A percentile compares a stretch with the other conserved stretches of the same genome.
phyloP scores from a whole-genome alignment of 2,113 vertebrate species.

The Lepidothrix coronata region DNA sequence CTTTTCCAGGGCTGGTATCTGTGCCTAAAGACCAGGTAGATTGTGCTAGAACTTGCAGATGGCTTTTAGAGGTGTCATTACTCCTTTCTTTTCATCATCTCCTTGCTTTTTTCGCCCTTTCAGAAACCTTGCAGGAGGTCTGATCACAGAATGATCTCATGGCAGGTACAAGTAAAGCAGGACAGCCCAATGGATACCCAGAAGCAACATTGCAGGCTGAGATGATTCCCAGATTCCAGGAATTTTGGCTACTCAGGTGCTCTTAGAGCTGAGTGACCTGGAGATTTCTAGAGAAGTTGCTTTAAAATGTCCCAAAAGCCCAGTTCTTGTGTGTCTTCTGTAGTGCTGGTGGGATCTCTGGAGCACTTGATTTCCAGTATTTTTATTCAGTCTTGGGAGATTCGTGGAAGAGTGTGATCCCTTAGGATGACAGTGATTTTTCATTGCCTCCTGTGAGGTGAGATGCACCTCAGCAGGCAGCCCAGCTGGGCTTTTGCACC shows the following conservation, averaged over 20 bases:
- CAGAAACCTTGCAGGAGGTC: background rate
- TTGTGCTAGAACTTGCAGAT: background rate
- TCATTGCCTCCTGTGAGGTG: background rate
- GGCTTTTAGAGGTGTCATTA: background rate
- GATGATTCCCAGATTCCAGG: background rate
- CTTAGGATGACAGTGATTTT: background rate
- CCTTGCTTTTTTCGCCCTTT: background rate
- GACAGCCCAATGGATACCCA: background rate
- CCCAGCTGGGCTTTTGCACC: background rate
- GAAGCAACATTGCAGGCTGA: background rate
- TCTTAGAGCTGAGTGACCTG: background rate
- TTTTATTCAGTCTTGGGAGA: background rate
- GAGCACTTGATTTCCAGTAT: background rate
- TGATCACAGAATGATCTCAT: background rate
- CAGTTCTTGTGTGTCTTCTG: background rate
- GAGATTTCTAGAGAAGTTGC: background rate
- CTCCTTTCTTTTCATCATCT: background rate
- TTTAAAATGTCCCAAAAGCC: background rate
- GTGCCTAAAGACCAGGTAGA: background rate
- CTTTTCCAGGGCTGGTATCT: background rate
- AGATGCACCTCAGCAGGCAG: background rate
- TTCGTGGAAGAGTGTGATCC: background rate
- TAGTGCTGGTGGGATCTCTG: background rate
- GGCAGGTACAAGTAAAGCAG: background rate
- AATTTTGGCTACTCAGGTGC: background rate